phyloP scores from a whole-genome alignment of 2,888 invertebrate genomes.

The Netelia fuscicornis region DNA sequence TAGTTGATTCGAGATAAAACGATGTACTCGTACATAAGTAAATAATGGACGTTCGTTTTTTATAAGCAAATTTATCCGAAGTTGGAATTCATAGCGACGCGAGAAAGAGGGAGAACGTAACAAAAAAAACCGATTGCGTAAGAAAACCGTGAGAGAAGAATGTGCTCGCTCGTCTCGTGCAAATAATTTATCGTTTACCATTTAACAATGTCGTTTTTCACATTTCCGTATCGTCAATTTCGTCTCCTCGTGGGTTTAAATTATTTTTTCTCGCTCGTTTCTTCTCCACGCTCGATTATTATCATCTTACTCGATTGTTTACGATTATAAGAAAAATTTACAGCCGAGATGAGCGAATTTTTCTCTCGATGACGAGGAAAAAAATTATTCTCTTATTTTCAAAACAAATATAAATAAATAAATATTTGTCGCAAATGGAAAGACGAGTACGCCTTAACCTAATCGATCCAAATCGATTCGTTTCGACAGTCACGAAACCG shows the following conservation, averaged over 20 bases:
- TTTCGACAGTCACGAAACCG: conserved; percentile 2
- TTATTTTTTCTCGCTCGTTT: conserved; percentile 7
- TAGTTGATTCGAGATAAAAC: too few species aligned
- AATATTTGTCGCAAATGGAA: background rate
- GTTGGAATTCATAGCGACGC: background rate
- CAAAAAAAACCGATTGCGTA: conserved; percentile 1
- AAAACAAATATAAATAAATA: background rate
- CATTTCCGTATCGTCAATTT: background rate
- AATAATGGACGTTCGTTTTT: too few species aligned
- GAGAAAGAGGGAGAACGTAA: background rate
- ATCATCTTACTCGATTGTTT: conserved; percentile 16
- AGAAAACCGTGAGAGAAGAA: conserved; percentile 17
- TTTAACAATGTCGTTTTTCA: conserved; percentile 24
- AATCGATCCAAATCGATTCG: conserved; percentile 2
- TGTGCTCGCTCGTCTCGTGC: background rate
- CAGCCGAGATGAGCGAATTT: too few species aligned
- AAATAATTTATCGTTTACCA: conserved; percentile 31
- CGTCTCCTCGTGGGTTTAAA: background rate
- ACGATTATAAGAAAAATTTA: background rate
- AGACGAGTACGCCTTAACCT: too few species aligned
- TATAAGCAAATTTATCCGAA: background rate
- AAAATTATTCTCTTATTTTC: background rate
- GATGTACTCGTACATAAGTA: too few species aligned
- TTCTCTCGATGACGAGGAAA: too few species aligned
- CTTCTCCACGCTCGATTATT: background rate